Base-by-base conservation (phyloP, 2,113 vertebrate genomes). In the Sigmodon hispidus region DNA sequence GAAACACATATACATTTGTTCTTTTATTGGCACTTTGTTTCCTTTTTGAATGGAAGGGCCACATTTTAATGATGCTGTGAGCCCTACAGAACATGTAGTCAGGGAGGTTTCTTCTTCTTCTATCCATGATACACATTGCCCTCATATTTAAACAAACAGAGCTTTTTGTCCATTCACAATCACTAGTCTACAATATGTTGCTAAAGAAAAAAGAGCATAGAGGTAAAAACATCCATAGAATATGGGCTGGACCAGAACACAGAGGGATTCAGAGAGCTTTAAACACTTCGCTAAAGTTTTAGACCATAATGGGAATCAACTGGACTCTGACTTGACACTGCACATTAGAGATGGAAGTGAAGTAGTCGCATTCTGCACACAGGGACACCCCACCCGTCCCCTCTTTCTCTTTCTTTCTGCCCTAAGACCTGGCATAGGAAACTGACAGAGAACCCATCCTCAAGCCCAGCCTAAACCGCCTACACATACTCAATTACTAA, bases 241-340 rank as follows among this genome's bases (percentile, higher is more conserved):
- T 36, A 48, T 31, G 52, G 31, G 29, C 80, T 88, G 29, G 1
- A 29, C 40, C 48, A 65, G 57, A 81, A 65, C 40, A 59, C 52
- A 81, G 48, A 89, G 50, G 8, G 52, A 67, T 76, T 8, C 40
- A 9, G 3, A 88, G 67, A 59, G 67, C 7, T 5, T 67, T 34
- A 95, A 31, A 79, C 87, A 24, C 52, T 65, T 9, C 45, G 87
- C 92, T 86, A 67, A 88, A 80, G 67, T 75, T 89, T 93, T n/a
- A 67, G 40, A 29, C 63, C n/a, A 52, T 89, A 31, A 48, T 40
- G 59, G 26, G 63, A 50, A 26, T 36, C 24, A 55, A 55, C 50
- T 79, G 6, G 31, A 86, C 9, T 19, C 69, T 70, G 87, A 76
- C 73, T 26, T 76, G 69, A 15, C 70, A 79, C 9, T 29, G 43